A percentile compares a stretch with the other conserved stretches of the same genome.
phyloP scores from a whole-genome alignment of 1,140 invertebrate species.

The Dendroctonus valens region DNA sequence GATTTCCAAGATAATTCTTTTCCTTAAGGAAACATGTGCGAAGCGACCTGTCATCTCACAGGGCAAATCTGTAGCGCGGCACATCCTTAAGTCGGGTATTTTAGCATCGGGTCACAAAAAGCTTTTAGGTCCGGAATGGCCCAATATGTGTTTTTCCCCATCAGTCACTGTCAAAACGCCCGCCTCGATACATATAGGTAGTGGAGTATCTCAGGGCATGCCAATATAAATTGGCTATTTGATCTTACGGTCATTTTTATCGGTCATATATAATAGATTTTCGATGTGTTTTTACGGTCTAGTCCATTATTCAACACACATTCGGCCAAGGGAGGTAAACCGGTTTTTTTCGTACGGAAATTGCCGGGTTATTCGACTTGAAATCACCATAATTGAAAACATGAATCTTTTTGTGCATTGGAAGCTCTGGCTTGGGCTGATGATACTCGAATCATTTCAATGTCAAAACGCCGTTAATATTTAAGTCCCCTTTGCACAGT shows the following conservation, averaged over 20 bases:
- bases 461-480: too few relatives aligned
- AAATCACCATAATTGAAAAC: too few relatives aligned
- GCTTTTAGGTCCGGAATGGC: conserved; percentile 22
- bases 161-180: conserved; percentile 38
- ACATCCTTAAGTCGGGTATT: conserved; percentile 11
- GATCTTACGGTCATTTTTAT: conserved; percentile 44
- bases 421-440: too few relatives aligned
- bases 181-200: conserved; percentile 39
- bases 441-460: too few relatives aligned
- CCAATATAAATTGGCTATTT: conserved; percentile 45
- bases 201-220: conserved; percentile 36
- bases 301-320: conserved; percentile 36
- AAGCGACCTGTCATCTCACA: conserved; percentile 6
- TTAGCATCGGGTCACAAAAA: conserved; percentile 17
- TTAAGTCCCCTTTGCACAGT: too few relatives aligned
- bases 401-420: too few relatives aligned
- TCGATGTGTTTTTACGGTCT: conserved; percentile 39
- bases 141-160: conserved; percentile 31
- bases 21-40: not conserved
- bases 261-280: conserved; percentile 43
- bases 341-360: too few relatives aligned
- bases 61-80: not conserved
- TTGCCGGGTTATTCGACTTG: too few relatives aligned
- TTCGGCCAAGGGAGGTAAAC: too few relatives aligned
- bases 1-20: not conserved